These are phyloP conservation scores for Philaethria dido DNA, from an alignment of 2,888 invertebrate species.

Conservation along the genomic window DNA sequence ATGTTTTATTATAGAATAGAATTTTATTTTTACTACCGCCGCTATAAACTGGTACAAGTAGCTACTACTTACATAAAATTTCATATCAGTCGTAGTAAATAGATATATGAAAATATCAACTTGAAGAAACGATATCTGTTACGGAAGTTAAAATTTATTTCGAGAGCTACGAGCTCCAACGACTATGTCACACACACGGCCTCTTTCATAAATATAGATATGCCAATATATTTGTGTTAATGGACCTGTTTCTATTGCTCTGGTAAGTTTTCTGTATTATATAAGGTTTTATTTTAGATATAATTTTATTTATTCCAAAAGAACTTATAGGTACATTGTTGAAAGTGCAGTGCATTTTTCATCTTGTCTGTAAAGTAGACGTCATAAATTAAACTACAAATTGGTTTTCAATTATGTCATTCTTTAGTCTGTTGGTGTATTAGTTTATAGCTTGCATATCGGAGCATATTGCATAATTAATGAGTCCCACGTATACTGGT, in stretches of 20 bases:
- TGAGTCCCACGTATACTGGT: too few species aligned
- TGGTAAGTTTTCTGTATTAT: not conserved
- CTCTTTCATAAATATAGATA: constrained; percentile 43
- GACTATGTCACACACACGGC: constrained; percentile 37
- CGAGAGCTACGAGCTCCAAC: constrained; percentile 31
- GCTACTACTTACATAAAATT: not conserved
- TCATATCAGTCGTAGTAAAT: not conserved
- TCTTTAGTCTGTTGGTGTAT: too few species aligned
- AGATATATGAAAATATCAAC: constrained; percentile 1
- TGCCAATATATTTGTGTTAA: constrained; percentile 34
- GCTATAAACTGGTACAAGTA: not conserved
- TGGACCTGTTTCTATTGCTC: constrained; percentile 6
- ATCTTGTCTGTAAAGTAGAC: too few species aligned
- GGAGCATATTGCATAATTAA: too few species aligned
- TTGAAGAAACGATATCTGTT: constrained; percentile 13
- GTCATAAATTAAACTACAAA: too few species aligned
- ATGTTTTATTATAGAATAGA: too few species aligned
- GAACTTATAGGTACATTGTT: not conserved
- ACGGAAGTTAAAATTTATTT: constrained; percentile 37
- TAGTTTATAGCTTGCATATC: too few species aligned
- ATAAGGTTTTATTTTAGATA: not conserved
- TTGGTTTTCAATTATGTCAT: too few species aligned
- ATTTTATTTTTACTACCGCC: too few species aligned
- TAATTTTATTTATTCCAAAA: not conserved
- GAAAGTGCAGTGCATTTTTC: too few species aligned